These are phyloP conservation scores for Bactericera cockerelli DNA, from an alignment of 1,140 invertebrate genomes.

Conservation along the genomic window DNA sequence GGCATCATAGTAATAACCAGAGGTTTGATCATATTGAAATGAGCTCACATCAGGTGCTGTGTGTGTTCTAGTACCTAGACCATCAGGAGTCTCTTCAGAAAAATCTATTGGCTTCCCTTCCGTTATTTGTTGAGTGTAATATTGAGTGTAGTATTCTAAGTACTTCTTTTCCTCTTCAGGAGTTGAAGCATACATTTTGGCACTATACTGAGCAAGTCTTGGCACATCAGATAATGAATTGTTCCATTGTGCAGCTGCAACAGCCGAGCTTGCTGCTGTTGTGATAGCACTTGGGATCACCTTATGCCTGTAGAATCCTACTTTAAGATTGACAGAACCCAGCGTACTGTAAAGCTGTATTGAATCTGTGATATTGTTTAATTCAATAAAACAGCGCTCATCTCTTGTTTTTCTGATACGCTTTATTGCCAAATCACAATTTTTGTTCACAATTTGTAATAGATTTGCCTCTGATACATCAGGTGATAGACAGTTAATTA, in stretches of 20 bases:
- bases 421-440: conserved; percentile 45
- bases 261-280: conserved; percentile 31
- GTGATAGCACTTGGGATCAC: neutral
- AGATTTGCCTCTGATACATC: conserved; percentile 72
- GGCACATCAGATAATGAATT: conserved; percentile 54
- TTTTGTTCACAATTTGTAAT: conserved; percentile 47
- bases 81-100: conserved; percentile 22
- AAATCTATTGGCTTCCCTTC: conserved; percentile 29
- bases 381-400: conserved; percentile 69
- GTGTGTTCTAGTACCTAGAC: conserved; percentile 32
- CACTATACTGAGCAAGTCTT: conserved; percentile 59
- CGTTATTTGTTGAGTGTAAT: conserved; percentile 57
- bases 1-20: conserved; percentile 93
- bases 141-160: conserved; percentile 61
- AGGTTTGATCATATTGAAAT: conserved; percentile 88
- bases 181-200: conserved; percentile 56
- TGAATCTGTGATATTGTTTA: conserved; percentile 68
- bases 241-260: conserved; percentile 32
- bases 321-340: neutral
- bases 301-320: conserved; percentile 1
- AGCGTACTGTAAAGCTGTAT: conserved; percentile 59
- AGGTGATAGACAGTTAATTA: conserved; percentile 58
- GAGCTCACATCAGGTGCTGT: conserved; percentile 68
- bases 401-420: conserved; percentile 70
- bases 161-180: conserved; percentile 55